phyloP scores from a whole-genome alignment of 2,113 vertebrate genomes.

The Capra hircus region DNA sequence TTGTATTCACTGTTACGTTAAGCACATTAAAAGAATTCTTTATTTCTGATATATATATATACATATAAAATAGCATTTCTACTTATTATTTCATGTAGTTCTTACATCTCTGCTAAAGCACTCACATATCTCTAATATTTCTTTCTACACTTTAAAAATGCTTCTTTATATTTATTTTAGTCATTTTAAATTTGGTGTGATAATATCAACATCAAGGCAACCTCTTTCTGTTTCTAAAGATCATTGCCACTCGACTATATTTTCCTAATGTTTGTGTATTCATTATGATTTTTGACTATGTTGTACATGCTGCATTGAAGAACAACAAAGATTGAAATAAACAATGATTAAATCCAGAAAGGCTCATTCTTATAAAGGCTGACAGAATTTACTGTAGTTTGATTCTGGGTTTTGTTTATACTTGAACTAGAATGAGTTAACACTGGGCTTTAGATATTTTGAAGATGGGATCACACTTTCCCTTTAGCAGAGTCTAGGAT shows the following conservation, averaged over 20 bases:
- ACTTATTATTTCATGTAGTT: background rate
- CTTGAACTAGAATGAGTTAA: background rate
- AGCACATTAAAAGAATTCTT: background rate
- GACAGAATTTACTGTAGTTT: background rate
- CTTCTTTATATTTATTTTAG: background rate
- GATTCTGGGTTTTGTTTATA: background rate
- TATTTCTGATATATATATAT: background rate
- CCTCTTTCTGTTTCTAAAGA: background rate
- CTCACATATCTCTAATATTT: background rate
- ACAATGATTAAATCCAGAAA: background rate
- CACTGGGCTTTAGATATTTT: background rate
- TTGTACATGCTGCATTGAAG: background rate
- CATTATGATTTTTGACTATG: background rate
- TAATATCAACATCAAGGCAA: background rate
- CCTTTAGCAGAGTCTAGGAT: background rate
- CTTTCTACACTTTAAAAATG: background rate
- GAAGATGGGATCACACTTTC: background rate
- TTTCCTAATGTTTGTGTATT: background rate
- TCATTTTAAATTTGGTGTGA: background rate
- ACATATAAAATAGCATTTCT: background rate
- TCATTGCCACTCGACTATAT: background rate
- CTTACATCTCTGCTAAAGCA: background rate
- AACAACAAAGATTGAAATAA: background rate
- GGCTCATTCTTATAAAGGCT: background rate
- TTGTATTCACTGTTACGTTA: background rate